Evolutionary conservation across 2,113 vertebrate genomes (phyloP).

Genomic region (Tragelaphus scriptus): DNA sequence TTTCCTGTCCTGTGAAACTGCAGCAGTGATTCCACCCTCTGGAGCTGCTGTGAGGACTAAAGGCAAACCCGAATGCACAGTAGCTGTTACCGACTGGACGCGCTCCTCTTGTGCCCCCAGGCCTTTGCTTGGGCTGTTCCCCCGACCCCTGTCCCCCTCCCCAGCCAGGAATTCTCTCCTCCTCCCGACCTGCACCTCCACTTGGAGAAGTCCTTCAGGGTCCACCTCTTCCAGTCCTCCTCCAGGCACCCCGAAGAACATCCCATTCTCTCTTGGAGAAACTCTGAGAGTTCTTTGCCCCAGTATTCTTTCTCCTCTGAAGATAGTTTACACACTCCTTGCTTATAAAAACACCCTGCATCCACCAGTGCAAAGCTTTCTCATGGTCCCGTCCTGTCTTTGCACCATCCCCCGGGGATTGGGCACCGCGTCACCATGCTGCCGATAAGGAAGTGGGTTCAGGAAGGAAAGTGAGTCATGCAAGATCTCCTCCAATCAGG

Average conservation of each 20-base stretch:
- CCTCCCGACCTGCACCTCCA: rapidly evolving
- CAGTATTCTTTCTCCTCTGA: not conserved
- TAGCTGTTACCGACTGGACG: rapidly evolving
- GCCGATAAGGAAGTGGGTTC: not conserved
- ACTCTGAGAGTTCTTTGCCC: not conserved
- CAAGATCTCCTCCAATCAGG: not conserved
- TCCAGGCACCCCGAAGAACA: not conserved
- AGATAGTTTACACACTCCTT: not conserved
- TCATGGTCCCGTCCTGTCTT: rapidly evolving
- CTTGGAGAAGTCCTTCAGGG: not conserved
- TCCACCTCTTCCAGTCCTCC: not conserved
- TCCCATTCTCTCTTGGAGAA: not conserved
- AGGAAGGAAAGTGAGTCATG: not conserved
- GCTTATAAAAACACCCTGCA: not conserved
- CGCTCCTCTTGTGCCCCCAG: not conserved
- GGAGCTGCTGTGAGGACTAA: not conserved
- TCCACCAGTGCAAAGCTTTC: not conserved
- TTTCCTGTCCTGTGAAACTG: not conserved
- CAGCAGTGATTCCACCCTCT: not conserved
- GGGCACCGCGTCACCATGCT: not conserved
- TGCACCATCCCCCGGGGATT: rapidly evolving
- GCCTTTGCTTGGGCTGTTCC: not conserved
- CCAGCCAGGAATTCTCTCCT: not conserved
- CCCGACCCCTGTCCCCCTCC: not conserved
- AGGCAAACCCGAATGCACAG: rapidly evolving